Conservation (phyloP, 2,113 vertebrate species). For the Scartelaos histophorus region DNA sequence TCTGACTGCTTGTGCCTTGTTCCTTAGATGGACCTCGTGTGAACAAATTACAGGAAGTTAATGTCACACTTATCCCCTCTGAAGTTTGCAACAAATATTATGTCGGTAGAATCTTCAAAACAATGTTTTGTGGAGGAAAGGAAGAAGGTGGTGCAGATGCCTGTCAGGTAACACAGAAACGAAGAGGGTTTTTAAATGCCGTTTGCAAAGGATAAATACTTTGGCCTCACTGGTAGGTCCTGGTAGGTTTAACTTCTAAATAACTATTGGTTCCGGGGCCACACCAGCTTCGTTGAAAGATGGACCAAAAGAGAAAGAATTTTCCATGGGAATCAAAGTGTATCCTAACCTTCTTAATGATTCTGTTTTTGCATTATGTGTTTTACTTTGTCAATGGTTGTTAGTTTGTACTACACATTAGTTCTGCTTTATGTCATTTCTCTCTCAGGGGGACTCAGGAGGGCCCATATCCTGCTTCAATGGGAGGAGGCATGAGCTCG, state of each 20-base stretch:
- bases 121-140: conserved; percentile 74
- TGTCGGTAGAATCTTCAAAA: conserved; percentile 14
- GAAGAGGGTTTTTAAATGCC: background rate
- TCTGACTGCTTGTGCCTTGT: background rate
- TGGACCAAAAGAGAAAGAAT: too few species aligned
- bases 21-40: conserved; percentile 62
- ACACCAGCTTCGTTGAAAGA: too few species aligned
- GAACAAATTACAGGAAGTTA: conserved; percentile 73
- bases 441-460: conserved; percentile 84
- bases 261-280: background rate
- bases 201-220: too few species aligned
- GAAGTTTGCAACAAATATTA: conserved; percentile 61
- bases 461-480: conserved; percentile 78
- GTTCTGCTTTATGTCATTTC: background rate
- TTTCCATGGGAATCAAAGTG: background rate
- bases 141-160: conserved; percentile 48
- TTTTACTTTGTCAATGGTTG: background rate
- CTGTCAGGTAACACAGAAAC: conserved; percentile 59
- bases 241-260: too few species aligned
- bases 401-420: background rate
- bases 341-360: background rate
- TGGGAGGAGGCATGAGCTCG: conserved; percentile 61
- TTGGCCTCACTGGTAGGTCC: too few species aligned
- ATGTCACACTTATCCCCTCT: conserved; percentile 59
- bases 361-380: background rate